These are phyloP conservation scores for Mobula hypostoma DNA, from an alignment of 2,113 vertebrate genomes.

Conservation along the genomic window DNA sequence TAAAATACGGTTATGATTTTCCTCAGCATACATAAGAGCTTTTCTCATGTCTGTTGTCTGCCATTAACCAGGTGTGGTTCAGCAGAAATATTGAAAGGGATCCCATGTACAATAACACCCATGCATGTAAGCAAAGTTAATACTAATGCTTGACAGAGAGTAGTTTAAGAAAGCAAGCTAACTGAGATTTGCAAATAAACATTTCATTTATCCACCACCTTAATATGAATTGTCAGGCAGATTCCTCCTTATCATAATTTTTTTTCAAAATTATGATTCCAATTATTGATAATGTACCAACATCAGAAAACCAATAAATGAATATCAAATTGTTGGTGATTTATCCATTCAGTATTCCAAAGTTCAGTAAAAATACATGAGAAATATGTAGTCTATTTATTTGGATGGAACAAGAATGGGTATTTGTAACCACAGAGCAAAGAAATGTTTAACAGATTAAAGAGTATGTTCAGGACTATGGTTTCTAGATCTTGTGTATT, in stretches of 20 bases:
- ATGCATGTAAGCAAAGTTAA: not conserved
- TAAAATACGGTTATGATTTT: not conserved
- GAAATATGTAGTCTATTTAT: not conserved
- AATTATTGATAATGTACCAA: not conserved
- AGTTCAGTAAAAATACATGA: not conserved
- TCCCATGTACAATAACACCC: not conserved
- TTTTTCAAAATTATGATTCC: no score
- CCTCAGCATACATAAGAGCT: not conserved
- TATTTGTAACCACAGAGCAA: not conserved
- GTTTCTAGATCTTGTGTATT: not conserved
- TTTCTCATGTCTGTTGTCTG: not conserved
- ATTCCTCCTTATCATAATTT: not conserved
- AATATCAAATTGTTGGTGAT: not conserved
- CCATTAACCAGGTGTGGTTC: not conserved
- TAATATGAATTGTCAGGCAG: not conserved
- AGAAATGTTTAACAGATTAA: not conserved
- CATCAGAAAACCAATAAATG: not conserved
- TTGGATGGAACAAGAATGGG: not conserved
- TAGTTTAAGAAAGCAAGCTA: not conserved
- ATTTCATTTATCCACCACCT: not conserved
- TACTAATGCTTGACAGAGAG: not conserved
- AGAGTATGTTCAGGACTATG: not conserved
- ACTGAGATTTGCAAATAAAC: not conserved
- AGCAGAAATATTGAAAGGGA: not conserved
- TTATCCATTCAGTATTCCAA: not conserved